phyloP scores from a whole-genome alignment of 2,888 invertebrate genomes.

The Drosophila ustulata region DNA sequence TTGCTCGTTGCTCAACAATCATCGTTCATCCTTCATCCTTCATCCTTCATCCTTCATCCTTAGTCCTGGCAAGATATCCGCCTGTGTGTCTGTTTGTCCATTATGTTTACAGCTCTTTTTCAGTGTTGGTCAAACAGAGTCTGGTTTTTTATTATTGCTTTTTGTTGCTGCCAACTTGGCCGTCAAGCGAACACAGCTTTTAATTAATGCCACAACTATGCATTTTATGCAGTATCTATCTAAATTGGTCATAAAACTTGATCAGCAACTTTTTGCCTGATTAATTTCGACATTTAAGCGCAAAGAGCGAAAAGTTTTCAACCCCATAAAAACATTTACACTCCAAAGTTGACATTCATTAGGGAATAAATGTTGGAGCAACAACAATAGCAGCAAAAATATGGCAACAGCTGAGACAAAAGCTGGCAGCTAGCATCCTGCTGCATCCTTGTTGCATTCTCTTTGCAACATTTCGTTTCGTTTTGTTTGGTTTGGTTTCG shows the following conservation, averaged over 20 bases:
- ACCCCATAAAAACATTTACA: conserved; percentile 37
- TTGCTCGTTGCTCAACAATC: conserved; percentile 18
- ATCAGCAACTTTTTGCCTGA: conserved; percentile 57
- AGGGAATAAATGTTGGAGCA: conserved; percentile 48
- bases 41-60: not conserved
- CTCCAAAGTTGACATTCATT: conserved; percentile 74
- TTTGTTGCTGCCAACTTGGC: conserved; percentile 4
- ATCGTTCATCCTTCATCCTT: not conserved
- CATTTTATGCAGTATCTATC: conserved; percentile 21
- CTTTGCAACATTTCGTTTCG: conserved; percentile 10
- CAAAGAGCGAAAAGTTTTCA: conserved; percentile 40
- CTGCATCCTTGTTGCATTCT: conserved; percentile 32
- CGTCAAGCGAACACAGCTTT: conserved; percentile 27
- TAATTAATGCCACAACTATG: conserved; percentile 39
- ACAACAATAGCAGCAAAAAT: conserved; percentile 28
- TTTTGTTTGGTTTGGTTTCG: not conserved
- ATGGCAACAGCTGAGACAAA: conserved; percentile 53
- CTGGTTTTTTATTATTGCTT: conserved; percentile 6
- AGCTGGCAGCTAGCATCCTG: conserved; percentile 45
- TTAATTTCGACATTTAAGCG: conserved; percentile 58
- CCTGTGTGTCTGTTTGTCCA: conserved; percentile 1
- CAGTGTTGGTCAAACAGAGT: not conserved
- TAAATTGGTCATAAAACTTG: conserved; percentile 66
- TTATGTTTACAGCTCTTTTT: conserved; percentile 17
- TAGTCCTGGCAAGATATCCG: not conserved